Conservation (phyloP, 2,113 vertebrate genomes). For the Chamaetylas fuelleborni region DNA sequence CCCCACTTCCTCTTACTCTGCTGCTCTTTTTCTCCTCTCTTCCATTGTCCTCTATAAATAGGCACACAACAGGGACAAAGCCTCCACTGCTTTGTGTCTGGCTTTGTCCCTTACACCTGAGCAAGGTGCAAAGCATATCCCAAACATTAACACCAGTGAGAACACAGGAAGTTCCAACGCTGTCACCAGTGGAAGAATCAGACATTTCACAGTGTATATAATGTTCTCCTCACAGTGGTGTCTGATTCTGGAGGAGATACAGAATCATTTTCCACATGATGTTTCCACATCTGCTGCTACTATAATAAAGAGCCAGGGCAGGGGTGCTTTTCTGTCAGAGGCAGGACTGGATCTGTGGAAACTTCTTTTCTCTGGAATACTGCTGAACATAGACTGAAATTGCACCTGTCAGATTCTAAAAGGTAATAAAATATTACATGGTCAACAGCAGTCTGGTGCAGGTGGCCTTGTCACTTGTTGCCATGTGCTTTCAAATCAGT, state of each 20-base stretch:
- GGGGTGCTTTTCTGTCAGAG: not conserved
- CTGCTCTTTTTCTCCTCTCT: not conserved
- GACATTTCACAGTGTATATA: not conserved
- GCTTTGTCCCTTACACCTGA: not conserved
- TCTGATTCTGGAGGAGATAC: not conserved
- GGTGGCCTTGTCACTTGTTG: not conserved
- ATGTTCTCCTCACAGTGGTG: not conserved
- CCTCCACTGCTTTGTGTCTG: not conserved
- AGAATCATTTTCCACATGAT: not conserved
- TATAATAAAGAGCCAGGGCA: not conserved
- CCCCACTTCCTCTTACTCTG: not conserved
- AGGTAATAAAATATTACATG: not conserved
- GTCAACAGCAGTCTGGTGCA: not conserved
- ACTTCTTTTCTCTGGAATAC: not conserved
- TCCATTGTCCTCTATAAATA: not conserved
- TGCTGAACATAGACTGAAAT: not conserved
- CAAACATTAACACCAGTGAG: not conserved
- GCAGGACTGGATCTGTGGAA: not conserved
- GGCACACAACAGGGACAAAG: not conserved
- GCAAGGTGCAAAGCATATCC: not conserved
- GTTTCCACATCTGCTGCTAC: not conserved
- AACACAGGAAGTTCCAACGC: not conserved
- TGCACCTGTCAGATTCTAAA: not conserved
- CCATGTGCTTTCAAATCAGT: not conserved
- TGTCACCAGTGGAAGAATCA: not conserved